phyloP scores from a whole-genome alignment of 1,140 invertebrate species.

The Portunus trituberculatus region DNA sequence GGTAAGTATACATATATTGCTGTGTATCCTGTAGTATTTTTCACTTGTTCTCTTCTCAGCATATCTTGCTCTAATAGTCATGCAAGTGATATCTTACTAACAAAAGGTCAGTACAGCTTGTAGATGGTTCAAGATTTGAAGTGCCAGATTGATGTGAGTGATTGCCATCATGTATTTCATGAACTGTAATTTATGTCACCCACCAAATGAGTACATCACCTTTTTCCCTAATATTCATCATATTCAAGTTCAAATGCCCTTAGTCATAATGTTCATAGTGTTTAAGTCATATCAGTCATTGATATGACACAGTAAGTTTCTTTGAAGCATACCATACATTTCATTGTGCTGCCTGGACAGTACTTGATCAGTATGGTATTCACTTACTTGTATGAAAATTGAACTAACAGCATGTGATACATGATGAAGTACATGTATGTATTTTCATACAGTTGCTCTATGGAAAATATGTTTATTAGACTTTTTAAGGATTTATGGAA shows the following conservation, averaged over 20 bases:
- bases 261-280: too few species aligned
- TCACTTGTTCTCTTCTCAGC: background rate
- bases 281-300: too few species aligned
- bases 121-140: background rate
- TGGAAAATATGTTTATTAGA: background rate
- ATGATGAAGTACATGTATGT: background rate
- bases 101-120: background rate
- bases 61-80: background rate
- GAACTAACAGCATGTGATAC: background rate
- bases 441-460: background rate
- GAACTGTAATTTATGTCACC: too few species aligned
- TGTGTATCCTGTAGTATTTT: constrained; percentile 30
- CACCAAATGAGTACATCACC: too few species aligned
- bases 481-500: background rate
- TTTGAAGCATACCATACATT: background rate
- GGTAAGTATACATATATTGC: constrained; percentile 51
- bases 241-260: too few species aligned
- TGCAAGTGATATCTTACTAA: constrained; percentile 1
- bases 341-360: background rate
- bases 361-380: background rate
- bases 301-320: too few species aligned
- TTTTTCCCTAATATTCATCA: too few species aligned
- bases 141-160: background rate
- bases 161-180: background rate
- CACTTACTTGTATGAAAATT: background rate